Evolutionary conservation across 2,888 invertebrate species (phyloP), one percentile per base, ranked within the genome.

Genomic region (Mesorhabditis spiculigera): DNA sequence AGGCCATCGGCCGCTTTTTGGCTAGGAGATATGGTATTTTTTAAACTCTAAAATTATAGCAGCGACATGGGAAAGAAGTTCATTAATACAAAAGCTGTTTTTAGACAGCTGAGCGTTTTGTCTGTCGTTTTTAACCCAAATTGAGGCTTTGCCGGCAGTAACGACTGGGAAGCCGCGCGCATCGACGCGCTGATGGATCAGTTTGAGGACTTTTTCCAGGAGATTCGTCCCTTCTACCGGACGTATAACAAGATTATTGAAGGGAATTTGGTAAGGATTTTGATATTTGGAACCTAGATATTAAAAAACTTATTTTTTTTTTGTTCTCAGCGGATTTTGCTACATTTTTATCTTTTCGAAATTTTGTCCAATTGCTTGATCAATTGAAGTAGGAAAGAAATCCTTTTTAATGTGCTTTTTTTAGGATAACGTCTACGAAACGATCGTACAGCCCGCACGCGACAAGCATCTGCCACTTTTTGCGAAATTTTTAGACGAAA

Each of bases 171-270:
- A 50, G 58, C 58, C 10, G 58, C 58, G 8, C 58, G n/a, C 8
- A 50, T 50, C n/a, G 58, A 50, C 58, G 58, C 58, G 58, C 58
- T 50, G 10, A 2, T n/a, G 10, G 58, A 50, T 50, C 58, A 50
- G n/a, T 50, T 50, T 50, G 58, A 50, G 58, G 58, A 50, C n/a
- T 50, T 50, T 50, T 50, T 50, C 58, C 58, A 50, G n/a, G 58
- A 50, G 58, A 50, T 50, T 50, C 58, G 58, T 13, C 58, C 58
- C 8, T 50, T 50, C n/a, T 50, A 50, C 58, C 8, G n/a, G n/a
- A 50, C 58, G 1, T 50, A 50, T n/a, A 50, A 50, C n/a, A 50
- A 50, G 58, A 10, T 50, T 10, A 50, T 50, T 50, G 58, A 50
- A n/a, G 58, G 58, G 58, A 3, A 50, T 50, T 50, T 50, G 58